A percentile compares a stretch with the other conserved stretches of the same genome.
Evolutionary conservation across 2,113 vertebrate genomes (phyloP).

Genomic region (Argyrosomus japonicus): DNA sequence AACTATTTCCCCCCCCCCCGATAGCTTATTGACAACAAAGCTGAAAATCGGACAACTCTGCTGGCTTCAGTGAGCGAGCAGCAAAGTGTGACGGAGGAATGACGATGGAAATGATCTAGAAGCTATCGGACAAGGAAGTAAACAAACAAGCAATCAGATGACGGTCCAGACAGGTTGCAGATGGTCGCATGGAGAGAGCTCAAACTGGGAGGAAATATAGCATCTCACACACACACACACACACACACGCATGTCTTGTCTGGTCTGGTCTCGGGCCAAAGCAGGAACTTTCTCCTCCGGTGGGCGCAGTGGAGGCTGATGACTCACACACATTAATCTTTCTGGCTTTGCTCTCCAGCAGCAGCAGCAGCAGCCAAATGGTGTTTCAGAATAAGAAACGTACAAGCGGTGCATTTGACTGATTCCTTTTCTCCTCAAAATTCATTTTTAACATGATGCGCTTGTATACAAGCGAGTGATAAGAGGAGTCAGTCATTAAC

Average conservation of each 20-base stretch:
- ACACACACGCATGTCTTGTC: background rate
- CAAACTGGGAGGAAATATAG: conserved; percentile 28
- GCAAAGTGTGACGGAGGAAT: background rate
- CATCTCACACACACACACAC: conserved; percentile 6
- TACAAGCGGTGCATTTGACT: background rate
- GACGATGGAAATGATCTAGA: background rate
- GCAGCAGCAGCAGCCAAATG: conserved; percentile 34
- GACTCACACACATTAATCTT: conserved; percentile 66
- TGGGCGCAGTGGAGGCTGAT: conserved; percentile 36
- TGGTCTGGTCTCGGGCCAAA: conserved; percentile 46
- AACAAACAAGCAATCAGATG: conserved; percentile 23
- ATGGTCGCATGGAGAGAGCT: conserved; percentile 37
- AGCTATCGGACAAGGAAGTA: background rate
- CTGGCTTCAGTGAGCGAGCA: background rate
- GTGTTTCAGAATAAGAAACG: conserved; percentile 28
- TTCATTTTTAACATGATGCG: background rate
- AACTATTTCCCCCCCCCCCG: background rate
- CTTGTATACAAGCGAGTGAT: background rate
- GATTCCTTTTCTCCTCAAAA: conserved; percentile 11
- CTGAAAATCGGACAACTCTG: background rate
- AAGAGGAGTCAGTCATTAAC: background rate
- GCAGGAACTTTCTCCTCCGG: conserved; percentile 56
- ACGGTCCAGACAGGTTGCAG: conserved; percentile 41
- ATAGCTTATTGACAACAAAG: too few species aligned
- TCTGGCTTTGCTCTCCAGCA: conserved; percentile 39